Evolutionary conservation across 2,113 vertebrate genomes (phyloP), one percentile per base, ranked within the genome.

Genomic region (Oceanites oceanicus): DNA sequence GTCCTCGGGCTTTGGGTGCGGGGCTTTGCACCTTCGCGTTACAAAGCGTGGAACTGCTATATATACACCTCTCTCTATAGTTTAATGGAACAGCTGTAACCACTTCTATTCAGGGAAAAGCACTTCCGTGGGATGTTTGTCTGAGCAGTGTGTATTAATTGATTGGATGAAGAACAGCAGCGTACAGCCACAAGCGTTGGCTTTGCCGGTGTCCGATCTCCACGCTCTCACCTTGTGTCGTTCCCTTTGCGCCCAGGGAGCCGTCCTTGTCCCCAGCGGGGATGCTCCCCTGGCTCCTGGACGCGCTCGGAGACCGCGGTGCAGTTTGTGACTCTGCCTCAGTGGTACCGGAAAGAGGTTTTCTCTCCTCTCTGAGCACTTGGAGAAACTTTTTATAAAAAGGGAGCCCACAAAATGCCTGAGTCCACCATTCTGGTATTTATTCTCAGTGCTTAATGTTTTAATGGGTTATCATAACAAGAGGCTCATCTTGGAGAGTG

Each of bases 51-150:
- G 40, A 15, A 4, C 29, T 38, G 76, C 38, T 47, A 0, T 22
- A 6, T 8, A 1, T 7, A 4, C 55, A 8, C 8, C 36, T n/a
- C 72, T 16, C 22, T 27, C 1, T 27, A 1, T 5, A 13, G 36
- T 55, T 26, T 25, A 15, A 32, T 23, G 76, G 62, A 38, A 61
- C 55, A 17, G 53, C 38, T 42, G 3, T 11, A 38, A 36, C 13
- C 44, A 0, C 80, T 65, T 14, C 40, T 82, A 0, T 8, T 40
- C 22, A 2, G 72, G 65, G 65, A 44, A 21, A 23, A 58, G n/a
- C 78, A 0, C 66, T 92, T 55, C 12, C 17, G 82, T 14, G 82
- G 78, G 42, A 6, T n/a, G 65, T 66, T 77, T 67, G 40, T 18
- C 63, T 2, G 53, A 49, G 81, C 70, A 11, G 42, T 13, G 47